These are phyloP conservation scores for Hymenochirus boettgeri DNA, from an alignment of 2,113 vertebrate species.

Conservation along the genomic window DNA sequence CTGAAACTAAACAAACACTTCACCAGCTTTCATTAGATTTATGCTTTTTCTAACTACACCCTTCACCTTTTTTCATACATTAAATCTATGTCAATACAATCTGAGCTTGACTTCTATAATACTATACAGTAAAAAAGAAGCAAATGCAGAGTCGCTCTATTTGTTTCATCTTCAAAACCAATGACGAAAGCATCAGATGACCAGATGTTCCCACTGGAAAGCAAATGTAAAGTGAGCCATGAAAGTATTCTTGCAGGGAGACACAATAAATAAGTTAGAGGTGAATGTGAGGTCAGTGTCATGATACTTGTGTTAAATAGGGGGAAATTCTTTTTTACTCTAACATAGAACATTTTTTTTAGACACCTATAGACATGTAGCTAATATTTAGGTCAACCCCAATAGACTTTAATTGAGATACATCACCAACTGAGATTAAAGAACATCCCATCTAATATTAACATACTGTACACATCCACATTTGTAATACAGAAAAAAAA, in stretches of 20 bases:
- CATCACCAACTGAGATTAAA: too few species aligned
- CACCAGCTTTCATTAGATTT: neutral
- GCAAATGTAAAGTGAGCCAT: neutral
- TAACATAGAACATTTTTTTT: neutral
- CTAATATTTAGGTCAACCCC: neutral
- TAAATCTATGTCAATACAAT: neutral
- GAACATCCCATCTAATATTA: too few species aligned
- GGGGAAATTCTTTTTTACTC: neutral
- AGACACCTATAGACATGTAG: neutral
- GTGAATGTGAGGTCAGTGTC: slow-evolving; percentile 25
- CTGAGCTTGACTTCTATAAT: neutral
- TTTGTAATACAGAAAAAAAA: too few species aligned
- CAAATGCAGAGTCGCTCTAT: neutral
- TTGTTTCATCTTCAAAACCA: slow-evolving; percentile 4
- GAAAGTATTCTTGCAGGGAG: slow-evolving; percentile 4
- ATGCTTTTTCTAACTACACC: neutral
- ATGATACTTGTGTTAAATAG: neutral
- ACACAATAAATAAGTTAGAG: slow-evolving; percentile 18
- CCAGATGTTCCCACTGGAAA: slow-evolving; percentile 13
- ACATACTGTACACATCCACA: too few species aligned
- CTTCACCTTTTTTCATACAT: neutral
- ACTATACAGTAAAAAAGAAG: neutral
- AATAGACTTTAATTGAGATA: too few species aligned
- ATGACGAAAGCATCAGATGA: slow-evolving; percentile 16
- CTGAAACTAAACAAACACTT: slow-evolving; percentile 3